Evolutionary conservation across 2,113 vertebrate species (phyloP).

Genomic region (Seriola rivoliana): DNA sequence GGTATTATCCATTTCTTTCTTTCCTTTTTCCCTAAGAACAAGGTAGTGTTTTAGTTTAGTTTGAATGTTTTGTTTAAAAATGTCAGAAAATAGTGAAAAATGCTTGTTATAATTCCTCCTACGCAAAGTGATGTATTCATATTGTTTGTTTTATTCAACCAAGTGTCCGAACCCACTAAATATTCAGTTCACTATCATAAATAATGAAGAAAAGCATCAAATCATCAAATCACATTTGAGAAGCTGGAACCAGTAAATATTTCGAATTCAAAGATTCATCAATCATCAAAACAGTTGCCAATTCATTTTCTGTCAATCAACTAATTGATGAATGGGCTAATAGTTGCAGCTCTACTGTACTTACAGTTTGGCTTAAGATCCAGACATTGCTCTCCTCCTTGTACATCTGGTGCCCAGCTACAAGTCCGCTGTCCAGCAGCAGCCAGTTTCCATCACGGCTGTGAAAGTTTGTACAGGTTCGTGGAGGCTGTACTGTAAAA

Average conservation of each 20-base stretch:
- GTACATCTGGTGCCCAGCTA: slow-evolving; percentile 38
- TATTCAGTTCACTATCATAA: background rate
- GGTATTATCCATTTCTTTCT: background rate
- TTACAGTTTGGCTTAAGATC: background rate
- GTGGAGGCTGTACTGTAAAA: background rate
- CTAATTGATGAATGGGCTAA: background rate
- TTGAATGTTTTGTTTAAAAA: background rate
- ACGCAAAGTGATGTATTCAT: no score
- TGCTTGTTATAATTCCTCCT: no score
- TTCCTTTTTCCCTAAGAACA: background rate
- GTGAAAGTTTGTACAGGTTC: background rate
- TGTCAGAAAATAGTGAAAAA: background rate
- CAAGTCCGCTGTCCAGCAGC: slow-evolving; percentile 6
- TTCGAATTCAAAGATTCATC: no score
- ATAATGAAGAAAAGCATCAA: background rate
- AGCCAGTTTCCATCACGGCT: slow-evolving; percentile 16
- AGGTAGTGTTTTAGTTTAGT: no score
- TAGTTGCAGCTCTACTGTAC: background rate
- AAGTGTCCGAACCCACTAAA: background rate
- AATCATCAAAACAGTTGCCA: background rate
- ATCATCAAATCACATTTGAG: background rate
- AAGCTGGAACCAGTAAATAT: background rate
- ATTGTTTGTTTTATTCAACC: no score
- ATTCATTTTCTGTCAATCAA: background rate
- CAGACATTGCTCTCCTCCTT: background rate